phyloP scores from a whole-genome alignment of 2,113 vertebrate genomes.

The Trichechus manatus region DNA sequence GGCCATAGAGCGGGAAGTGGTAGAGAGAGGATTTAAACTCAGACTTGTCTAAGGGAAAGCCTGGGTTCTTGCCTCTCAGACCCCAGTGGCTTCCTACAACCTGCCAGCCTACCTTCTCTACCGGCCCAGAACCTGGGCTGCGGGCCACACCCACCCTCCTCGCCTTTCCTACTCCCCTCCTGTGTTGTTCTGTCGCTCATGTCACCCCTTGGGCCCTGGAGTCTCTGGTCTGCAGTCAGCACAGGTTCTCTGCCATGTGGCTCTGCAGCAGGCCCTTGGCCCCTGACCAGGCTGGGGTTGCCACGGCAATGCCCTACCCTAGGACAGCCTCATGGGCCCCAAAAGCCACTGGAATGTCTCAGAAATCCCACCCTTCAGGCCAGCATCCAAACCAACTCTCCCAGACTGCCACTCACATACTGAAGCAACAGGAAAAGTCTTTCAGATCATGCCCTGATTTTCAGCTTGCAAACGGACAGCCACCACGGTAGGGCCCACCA shows the following conservation, averaged over 20 bases:
- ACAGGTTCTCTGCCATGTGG: constrained; percentile 39
- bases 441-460: constrained; percentile 67
- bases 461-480: constrained; percentile 76
- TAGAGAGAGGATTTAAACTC: neutral
- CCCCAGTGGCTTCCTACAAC: neutral
- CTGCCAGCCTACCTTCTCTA: neutral
- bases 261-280: constrained; percentile 55
- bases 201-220: neutral
- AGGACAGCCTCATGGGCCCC: constrained; percentile 67
- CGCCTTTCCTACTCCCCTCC: neutral
- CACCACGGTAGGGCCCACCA: constrained; percentile 36
- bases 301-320: constrained; percentile 75
- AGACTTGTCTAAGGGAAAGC: neutral
- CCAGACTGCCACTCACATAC: constrained; percentile 61
- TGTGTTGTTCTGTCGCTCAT: neutral
- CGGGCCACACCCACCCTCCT: neutral
- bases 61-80: neutral
- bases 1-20: neutral
- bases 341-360: constrained; percentile 83
- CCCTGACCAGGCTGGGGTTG: constrained; percentile 56
- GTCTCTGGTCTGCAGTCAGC: neutral
- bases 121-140: neutral
- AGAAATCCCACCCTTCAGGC: constrained; percentile 78
- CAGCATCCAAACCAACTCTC: constrained; percentile 77
- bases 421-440: constrained; percentile 70